Percentiles rank a stretch among this genome's conserved stretches.
phyloP scores from a whole-genome alignment of 2,888 invertebrate species.

The Linhomoeus sp. region DNA sequence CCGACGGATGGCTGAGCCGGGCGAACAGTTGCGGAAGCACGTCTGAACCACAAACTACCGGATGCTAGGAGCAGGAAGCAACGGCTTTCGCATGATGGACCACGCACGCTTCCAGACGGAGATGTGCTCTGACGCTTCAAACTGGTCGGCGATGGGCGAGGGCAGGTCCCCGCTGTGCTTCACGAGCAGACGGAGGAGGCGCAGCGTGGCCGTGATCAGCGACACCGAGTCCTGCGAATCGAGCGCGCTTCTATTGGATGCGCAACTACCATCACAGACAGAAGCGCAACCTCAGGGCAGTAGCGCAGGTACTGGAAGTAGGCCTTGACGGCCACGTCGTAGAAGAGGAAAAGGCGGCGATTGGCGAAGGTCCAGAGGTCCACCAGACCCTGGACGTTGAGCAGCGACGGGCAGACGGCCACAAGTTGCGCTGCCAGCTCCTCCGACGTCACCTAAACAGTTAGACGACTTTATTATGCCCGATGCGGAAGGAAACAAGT shows the following conservation, averaged over 20 bases:
- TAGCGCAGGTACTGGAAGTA: conserved; percentile 65
- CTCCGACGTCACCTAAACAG: no score
- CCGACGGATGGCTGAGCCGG: conserved; percentile 81
- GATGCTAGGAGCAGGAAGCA: no score
- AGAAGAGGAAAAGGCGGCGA: conserved; percentile 63
- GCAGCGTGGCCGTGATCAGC: conserved; percentile 58
- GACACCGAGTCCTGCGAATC: neutral
- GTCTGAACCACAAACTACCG: conserved; percentile 24
- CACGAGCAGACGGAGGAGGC: conserved; percentile 66
- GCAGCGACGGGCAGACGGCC: neutral
- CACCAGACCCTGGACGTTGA: conserved; percentile 37
- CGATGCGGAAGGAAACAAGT: no score
- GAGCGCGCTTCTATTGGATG: no score
- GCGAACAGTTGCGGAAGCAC: conserved; percentile 91
- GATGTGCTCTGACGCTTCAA: conserved; percentile 62
- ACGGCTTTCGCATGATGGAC: no score
- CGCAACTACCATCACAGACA: no score
- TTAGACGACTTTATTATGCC: no score
- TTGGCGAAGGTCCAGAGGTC: conserved; percentile 68
- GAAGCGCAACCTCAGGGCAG: conserved; percentile 1
- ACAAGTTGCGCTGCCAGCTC: neutral
- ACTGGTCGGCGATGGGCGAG: conserved; percentile 62
- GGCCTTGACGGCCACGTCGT: conserved; percentile 64
- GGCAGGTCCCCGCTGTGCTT: conserved; percentile 78
- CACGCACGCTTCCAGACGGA: conserved; percentile 63